These are phyloP conservation scores for Pogonognathellus flavescens DNA, from an alignment of 1,140 invertebrate species.

Conservation along the genomic window DNA sequence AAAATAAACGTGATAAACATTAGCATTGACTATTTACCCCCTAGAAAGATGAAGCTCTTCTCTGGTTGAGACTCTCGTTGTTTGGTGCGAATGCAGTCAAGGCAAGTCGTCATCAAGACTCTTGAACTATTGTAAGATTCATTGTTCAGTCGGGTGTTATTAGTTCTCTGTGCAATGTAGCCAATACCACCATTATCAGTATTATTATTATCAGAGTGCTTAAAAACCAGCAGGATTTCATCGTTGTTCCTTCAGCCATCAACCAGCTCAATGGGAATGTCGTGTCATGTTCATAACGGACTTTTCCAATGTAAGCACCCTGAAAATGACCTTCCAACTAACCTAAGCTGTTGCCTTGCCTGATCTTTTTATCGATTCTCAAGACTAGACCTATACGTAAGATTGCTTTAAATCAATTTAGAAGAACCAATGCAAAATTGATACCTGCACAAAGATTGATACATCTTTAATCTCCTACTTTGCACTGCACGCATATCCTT, in stretches of 20 bases:
- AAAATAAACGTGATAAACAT: constrained; percentile 51
- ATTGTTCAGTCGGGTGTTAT: constrained; percentile 28
- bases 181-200: not conserved
- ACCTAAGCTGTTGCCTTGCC: constrained; percentile 24
- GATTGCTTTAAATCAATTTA: constrained; percentile 5
- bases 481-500: too few species aligned
- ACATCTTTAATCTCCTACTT: too few species aligned
- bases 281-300: constrained; percentile 45
- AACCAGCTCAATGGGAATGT: constrained; percentile 2
- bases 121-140: constrained; percentile 35
- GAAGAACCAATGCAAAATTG: not conserved
- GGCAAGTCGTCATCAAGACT: constrained; percentile 43
- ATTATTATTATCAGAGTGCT: not conserved
- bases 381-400: too few species aligned
- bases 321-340: constrained; percentile 50
- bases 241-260: not conserved
- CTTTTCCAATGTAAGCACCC: constrained; percentile 45
- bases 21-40: constrained; percentile 40
- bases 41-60: constrained; percentile 44
- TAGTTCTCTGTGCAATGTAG: constrained; percentile 17
- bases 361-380: constrained; percentile 1
- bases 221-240: constrained; percentile 42
- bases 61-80: not conserved
- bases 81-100: constrained; percentile 43
- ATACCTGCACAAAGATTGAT: too few species aligned